phyloP scores from a whole-genome alignment of 1,140 invertebrate species.

The Sycophila sp. region DNA sequence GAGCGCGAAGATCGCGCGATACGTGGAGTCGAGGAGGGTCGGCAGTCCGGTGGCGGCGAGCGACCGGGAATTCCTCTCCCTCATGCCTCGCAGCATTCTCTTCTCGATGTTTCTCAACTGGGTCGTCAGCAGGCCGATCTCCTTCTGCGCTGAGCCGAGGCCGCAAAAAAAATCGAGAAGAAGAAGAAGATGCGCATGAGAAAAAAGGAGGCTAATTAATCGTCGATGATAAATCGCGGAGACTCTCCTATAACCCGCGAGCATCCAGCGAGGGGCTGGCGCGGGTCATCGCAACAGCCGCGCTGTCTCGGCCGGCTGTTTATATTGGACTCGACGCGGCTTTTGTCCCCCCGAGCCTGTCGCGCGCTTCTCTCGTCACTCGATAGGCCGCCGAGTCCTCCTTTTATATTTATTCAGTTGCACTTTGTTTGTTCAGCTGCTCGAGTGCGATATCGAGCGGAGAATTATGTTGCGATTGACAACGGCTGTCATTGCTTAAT shows the following conservation, averaged over 20 bases:
- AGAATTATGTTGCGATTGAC: too few species aligned
- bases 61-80: slow-evolving; percentile 52
- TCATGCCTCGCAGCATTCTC: slow-evolving; percentile 50
- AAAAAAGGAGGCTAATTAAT: slow-evolving; percentile 46
- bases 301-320: too few species aligned
- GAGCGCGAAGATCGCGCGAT: slow-evolving; percentile 43
- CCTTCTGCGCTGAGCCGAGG: slow-evolving; percentile 42
- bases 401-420: too few species aligned
- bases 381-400: background rate
- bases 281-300: too few species aligned
- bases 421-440: too few species aligned
- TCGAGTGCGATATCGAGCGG: too few species aligned
- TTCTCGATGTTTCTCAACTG: slow-evolving; percentile 57
- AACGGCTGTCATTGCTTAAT: too few species aligned
- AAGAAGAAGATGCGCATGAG: too few species aligned
- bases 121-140: slow-evolving; percentile 52
- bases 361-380: background rate
- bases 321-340: background rate
- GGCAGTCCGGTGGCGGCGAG: slow-evolving; percentile 47
- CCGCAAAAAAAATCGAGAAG: background rate
- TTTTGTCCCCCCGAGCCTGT: background rate
- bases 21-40: slow-evolving; percentile 53
- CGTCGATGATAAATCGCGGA: slow-evolving; percentile 40
- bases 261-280: too few species aligned
- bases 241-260: background rate